Base-by-base conservation (phyloP, 2,888 invertebrate species). In the Melanotus villosus region DNA sequence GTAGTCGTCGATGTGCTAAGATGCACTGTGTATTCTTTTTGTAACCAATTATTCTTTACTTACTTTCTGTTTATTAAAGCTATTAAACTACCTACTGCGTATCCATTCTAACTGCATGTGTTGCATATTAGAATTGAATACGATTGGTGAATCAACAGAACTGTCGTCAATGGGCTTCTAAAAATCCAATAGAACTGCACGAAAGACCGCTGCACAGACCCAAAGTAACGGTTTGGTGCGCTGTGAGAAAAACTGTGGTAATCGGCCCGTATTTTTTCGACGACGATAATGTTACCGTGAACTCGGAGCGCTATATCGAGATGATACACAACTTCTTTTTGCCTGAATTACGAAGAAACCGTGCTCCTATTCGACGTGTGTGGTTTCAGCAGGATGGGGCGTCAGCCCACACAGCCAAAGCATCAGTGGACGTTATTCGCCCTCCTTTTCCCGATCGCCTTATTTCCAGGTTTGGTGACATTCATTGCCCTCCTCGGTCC, bases 181-280 rank as follows among this genome's bases (percentile, higher is more conserved):
- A 38, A n/a, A 38, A 38, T 38, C 38, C 38, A 10, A 38, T 2
- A 38, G n/a, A 38, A 14, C 14, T 38, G 3, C 38, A 38, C 14
- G 38, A 38, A 5, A 52, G 10, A 52, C 19, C 45, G 14, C 45
- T 45, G 45, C 45, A 45, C 10, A 16, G 16, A 5, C 16, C 45
- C 9, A 14, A 10, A 10, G 45, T 45, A 18, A 16, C 45, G 10
- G 21, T 45, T 14, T 45, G 45, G 45, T 45, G 45, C 19, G 45
- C 45, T 10, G 14, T 38, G 14, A 12, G n/a, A 2, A 38, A 38
- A 38, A 38, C n/a, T 10, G n/a, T 12, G 2, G 19, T 45, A 12
- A 45, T 45, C 19, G 45, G 45, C 4, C 45, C 45, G 2, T 45
- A 14, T 45, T 45, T 45, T 45, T 45, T 45, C 26, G 45, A 45